Base-by-base conservation (phyloP, 2,113 vertebrate genomes). In the Boleophthalmus pectinirostris region DNA sequence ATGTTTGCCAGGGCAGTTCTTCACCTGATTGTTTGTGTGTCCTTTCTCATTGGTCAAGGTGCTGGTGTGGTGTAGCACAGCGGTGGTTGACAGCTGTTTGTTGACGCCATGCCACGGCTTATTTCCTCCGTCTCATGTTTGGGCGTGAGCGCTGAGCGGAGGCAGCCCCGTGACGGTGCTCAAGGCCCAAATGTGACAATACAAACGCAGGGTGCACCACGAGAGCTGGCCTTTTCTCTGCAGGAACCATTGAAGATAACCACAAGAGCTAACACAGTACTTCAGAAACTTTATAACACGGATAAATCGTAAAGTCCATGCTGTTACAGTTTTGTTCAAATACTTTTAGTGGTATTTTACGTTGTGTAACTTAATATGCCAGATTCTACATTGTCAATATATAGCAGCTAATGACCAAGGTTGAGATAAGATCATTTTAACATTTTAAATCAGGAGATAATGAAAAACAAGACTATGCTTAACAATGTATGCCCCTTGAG, bases 101-200 rank as follows among this genome's bases (percentile, higher is more conserved):
- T 81, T 85, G 90, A 90, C 84, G 81, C 84, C 29, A 70, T 81
- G 90, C 84, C 86, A 83, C 66, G 67, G 85, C 82, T 89, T 90
- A 88, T 93, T 93, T 91, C 89, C 88, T 85, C 84, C 79, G 82
- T 86, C 87, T 84, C 57, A 82, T 88, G 89, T 90, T 90, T 85
- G 75, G 89, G 88, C 85, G 87, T 89, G 85, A 82, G 82, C 80
- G 21, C 82, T 86, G 77, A 68, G 72, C 5, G 6, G 79, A 69
- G 74, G 85, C 72, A 25, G 68, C 33, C 68, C 79, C 14, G 0
- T 35, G 65, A 53, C 21, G 73, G 81, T 68, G 82, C 82, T 81
- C 75, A 76, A 67, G 73, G 77, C 74, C 72, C 43, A 10, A 53
- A 68, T 25, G 69, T 68, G 70, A 79, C 84, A 79, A 66, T 43